A percentile compares a stretch with the other conserved stretches of the same genome.
These are phyloP conservation scores for Agonopterix arenella DNA, from an alignment of 2,888 invertebrate species.

Conservation along the genomic window DNA sequence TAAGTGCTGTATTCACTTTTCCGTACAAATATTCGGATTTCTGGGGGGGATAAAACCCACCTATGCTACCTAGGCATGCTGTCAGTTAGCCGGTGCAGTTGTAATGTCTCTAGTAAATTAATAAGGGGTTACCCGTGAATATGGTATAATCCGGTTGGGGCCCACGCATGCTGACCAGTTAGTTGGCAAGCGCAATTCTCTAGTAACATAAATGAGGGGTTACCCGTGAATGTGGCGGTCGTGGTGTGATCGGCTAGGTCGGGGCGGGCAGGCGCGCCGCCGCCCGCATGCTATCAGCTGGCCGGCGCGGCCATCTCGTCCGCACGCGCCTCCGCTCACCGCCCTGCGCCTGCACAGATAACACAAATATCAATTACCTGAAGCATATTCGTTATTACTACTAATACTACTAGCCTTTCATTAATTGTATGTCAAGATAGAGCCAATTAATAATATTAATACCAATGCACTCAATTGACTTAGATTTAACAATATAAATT, in stretches of 20 bases:
- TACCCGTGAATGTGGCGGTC: constrained; percentile 71
- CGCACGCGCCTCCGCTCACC: constrained; percentile 61
- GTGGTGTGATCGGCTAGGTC: constrained; percentile 68
- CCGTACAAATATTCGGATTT: too few relatives aligned
- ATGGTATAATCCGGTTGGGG: constrained; percentile 67
- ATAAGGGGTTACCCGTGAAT: constrained; percentile 57
- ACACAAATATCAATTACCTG: background rate
- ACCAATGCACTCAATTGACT: too few relatives aligned
- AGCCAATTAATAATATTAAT: too few relatives aligned
- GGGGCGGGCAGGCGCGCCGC: constrained; percentile 73
- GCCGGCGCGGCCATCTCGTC: constrained; percentile 62
- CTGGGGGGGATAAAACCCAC: too few relatives aligned
- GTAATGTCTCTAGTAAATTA: constrained; percentile 1
- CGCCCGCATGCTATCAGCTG: constrained; percentile 76
- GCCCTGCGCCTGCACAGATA: constrained; percentile 45
- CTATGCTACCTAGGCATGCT: too few relatives aligned
- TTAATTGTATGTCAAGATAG: too few relatives aligned
- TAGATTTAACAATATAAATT: too few relatives aligned
- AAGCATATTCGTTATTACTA: too few relatives aligned
- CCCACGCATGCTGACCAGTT: constrained; percentile 75
- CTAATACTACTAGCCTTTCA: too few relatives aligned
- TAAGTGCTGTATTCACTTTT: too few relatives aligned
- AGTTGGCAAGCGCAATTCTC: constrained; percentile 47
- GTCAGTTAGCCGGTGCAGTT: too few relatives aligned
- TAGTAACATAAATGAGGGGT: constrained; percentile 11